Base-by-base conservation (phyloP, 2,888 invertebrate species). In the Lasioglossum figueresi region DNA sequence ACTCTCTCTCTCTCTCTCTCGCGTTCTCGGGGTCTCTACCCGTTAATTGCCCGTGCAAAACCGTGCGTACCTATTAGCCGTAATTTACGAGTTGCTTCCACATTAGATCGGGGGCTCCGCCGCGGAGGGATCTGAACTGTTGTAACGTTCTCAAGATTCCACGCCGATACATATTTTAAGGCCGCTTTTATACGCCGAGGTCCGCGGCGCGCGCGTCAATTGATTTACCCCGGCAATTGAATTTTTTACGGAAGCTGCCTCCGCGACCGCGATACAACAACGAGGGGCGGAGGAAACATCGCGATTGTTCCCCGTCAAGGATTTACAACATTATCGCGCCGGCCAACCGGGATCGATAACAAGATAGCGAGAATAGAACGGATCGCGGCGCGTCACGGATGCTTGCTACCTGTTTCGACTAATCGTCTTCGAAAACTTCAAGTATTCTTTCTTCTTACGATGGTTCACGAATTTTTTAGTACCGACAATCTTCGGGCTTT, bases 31-130 rank as follows among this genome's bases (percentile, higher is more conserved):
- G 14, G 19, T 5, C 8, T n/a, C 76, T 31, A n/a, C 76, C 74
- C 80, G 59, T 85, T 84, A 84, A 85, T 85, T 80, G 80, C 59
- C 80, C 80, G 80, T 84, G 73, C 59, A 45, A 80, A 84, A 84
- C 84, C 76, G 71, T 76, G 85, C 79, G 76, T 63, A 76, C 85
- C 84, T 80, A 85, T 85, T 85, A 85, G 66, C 85, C 80, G 70
- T 76, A 85, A 85, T 84, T 85, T 77, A 85, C 85, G 85, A 85
- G 85, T 81, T 48, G 85, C 81, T 85, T 85, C 80, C 85, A 84
- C 77, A 73, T 79, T 84, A 84, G 84, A 84, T 56, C 63, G 68
- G 34, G 34, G n/a, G 0, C 56, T 56, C n/a, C n/a, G n/a, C 40
- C 14, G 19, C 23, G 71, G 34, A 56, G 63, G 68, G 84, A 74